A percentile compares a stretch with the other conserved stretches of the same genome.
Conservation (phyloP, 2,888 invertebrate genomes). For the Pardosa pseudoannulata region DNA sequence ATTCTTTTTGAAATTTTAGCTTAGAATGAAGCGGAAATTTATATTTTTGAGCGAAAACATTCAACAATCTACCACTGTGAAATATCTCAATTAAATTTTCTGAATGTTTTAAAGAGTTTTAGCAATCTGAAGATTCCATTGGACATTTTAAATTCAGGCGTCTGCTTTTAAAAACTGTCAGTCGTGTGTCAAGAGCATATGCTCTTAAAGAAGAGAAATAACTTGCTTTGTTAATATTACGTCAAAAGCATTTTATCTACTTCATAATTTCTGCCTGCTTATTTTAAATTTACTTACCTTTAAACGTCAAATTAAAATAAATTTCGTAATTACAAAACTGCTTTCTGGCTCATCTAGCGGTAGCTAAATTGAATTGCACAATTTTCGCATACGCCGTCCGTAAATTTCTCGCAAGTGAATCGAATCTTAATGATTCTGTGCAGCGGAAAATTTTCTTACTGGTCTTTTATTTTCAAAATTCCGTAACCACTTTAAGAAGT, state of each 20-base stretch:
- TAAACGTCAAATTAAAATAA: not conserved
- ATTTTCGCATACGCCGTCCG: not conserved
- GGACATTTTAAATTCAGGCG: too few species aligned
- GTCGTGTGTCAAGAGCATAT: not conserved
- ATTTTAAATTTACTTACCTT: not conserved
- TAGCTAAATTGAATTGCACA: not conserved
- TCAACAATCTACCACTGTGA: too few species aligned
- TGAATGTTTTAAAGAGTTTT: too few species aligned
- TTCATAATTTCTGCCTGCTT: not conserved
- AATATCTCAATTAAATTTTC: too few species aligned
- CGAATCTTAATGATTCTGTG: slow-evolving; percentile 51
- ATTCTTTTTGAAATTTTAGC: too few species aligned
- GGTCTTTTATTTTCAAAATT: slow-evolving; percentile 26
- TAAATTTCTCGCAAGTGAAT: slow-evolving; percentile 33
- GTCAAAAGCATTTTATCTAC: not conserved
- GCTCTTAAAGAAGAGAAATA: not conserved
- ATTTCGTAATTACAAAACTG: not conserved
- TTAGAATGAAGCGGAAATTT: too few species aligned
- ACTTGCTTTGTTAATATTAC: not conserved
- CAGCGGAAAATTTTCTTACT: not conserved
- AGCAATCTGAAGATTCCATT: too few species aligned
- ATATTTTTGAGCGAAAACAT: too few species aligned
- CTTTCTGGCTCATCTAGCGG: not conserved
- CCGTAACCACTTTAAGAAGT: slow-evolving; percentile 21
- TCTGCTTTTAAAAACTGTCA: not conserved